Percentiles rank a stretch among this genome's conserved stretches.
These are phyloP conservation scores for Alentia gelatinosa DNA, from an alignment of 2,888 invertebrate genomes.

Conservation along the genomic window DNA sequence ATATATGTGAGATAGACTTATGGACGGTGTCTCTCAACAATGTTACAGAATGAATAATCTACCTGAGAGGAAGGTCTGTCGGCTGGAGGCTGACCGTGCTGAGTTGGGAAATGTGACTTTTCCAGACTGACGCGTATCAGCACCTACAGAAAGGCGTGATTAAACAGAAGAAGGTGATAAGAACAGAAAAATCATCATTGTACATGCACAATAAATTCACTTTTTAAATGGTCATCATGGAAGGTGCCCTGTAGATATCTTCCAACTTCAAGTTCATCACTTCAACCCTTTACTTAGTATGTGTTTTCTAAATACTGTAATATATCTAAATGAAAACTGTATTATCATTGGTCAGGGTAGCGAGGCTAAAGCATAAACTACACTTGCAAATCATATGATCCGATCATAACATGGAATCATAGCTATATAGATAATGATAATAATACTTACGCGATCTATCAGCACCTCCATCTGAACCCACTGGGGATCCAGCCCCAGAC, in stretches of 20 bases:
- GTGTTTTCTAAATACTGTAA: not conserved
- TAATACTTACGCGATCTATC: conserved; percentile 41
- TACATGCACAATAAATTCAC: not conserved
- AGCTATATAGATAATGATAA: not conserved
- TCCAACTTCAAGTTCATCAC: too few relatives aligned
- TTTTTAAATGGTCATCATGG: not conserved
- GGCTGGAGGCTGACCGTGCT: conserved; percentile 3
- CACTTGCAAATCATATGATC: not conserved
- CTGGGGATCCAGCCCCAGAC: conserved; percentile 44
- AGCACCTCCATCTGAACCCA: conserved; percentile 7
- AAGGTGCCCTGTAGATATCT: too few relatives aligned
- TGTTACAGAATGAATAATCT: too few relatives aligned
- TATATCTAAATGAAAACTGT: not conserved
- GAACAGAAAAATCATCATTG: too few relatives aligned
- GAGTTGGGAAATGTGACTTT: conserved; percentile 63
- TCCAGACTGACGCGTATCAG: conserved; percentile 58
- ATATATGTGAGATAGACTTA: too few relatives aligned
- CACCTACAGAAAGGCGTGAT: not conserved
- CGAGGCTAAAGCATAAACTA: not conserved
- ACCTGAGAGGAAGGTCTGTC: not conserved
- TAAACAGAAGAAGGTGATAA: not conserved
- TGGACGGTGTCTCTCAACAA: too few relatives aligned
- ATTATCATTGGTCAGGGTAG: not conserved
- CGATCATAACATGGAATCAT: not conserved
- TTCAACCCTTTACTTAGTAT: not conserved